Base-by-base conservation (phyloP, 2,113 vertebrate species). In the Podarcis cretensis region DNA sequence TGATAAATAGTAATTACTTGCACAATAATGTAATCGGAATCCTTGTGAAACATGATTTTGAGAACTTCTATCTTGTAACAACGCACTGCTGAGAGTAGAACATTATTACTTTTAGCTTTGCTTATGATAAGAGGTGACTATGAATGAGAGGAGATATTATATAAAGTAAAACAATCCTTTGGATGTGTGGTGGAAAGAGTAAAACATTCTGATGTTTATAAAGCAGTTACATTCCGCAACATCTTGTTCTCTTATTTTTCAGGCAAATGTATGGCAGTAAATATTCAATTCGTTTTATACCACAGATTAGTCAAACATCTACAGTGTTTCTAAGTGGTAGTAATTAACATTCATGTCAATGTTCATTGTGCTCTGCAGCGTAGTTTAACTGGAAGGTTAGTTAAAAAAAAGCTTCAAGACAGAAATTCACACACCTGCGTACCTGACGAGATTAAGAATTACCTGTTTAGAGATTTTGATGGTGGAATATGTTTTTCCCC, bases 291-390 rank as follows among this genome's bases (percentile, higher is more conserved):
- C 92, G 16, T 79, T 79, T 91, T 89, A 93, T 96, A 95, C 90
- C 84, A 90, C 84, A 91, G 91, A 91, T 94, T 92, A 93, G 91
- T 94, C 89, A 93, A 95, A 95, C 95, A 80, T 90, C 84, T 95
- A 90, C 79, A 89, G 88, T 94, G 91, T 94, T 93, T 95, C 93
- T 93, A 88, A 80, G 65, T 90, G 92, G 88, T 91, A 92, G 92
- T 92, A 94, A 95, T 94, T 94, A 94, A 92, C 80, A 92, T 95
- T 93, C 90, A 81, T 89, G 69, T 69, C 87, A 91, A 79, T 94
- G 91, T 94, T 92, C 92, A 48, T 76, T 92, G 85, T 86, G 73
- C 90, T 83, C 23, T 57, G 54, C 84, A 88, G 80, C 84, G 81
- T 88, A 87, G 69, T 91, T 87, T 91, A 92, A 96, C 89, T 78